Conservation (phyloP, 2,888 invertebrate genomes). For the Carpatolechia fugitivella region DNA sequence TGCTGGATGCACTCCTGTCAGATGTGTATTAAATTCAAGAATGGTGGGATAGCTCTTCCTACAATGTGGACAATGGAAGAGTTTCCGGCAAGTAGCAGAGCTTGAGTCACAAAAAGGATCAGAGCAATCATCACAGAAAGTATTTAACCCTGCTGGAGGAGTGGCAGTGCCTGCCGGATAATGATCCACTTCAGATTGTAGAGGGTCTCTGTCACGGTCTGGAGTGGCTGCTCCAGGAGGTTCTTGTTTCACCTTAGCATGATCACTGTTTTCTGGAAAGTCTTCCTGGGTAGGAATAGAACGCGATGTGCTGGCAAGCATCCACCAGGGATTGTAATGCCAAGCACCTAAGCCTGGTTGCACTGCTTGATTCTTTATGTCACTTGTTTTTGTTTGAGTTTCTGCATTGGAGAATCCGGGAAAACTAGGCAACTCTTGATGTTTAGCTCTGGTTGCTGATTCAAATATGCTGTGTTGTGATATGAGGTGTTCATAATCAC, state of each 20-base stretch:
- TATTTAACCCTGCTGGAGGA: constrained; percentile 67
- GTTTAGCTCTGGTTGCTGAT: constrained; percentile 60
- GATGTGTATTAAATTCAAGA: constrained; percentile 73
- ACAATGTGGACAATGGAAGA: constrained; percentile 77
- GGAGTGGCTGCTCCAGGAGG: constrained; percentile 65
- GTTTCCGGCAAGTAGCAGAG: constrained; percentile 64
- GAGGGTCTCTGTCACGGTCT: constrained; percentile 52
- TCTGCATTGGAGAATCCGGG: constrained; percentile 75
- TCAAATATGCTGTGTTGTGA: constrained; percentile 75
- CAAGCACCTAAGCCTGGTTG: constrained; percentile 67
- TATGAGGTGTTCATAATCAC: constrained; percentile 73
- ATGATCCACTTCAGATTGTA: constrained; percentile 61
- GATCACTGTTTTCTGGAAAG: constrained; percentile 65
- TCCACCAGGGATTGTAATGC: constrained; percentile 79
- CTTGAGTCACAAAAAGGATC: constrained; percentile 77
- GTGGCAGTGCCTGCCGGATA: constrained; percentile 57
- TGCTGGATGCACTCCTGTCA: constrained; percentile 75
- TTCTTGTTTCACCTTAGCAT: constrained; percentile 71
- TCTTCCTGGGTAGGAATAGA: constrained; percentile 69
- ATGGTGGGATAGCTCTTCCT: constrained; percentile 76
- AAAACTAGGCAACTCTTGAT: constrained; percentile 72
- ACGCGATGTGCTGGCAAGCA: constrained; percentile 73
- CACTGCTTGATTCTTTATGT: constrained; percentile 60
- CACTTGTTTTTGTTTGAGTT: constrained; percentile 73
- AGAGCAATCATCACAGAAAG: constrained; percentile 76